These are phyloP conservation scores for Sitophilus oryzae DNA, from an alignment of 1,140 invertebrate species.

Conservation along the genomic window DNA sequence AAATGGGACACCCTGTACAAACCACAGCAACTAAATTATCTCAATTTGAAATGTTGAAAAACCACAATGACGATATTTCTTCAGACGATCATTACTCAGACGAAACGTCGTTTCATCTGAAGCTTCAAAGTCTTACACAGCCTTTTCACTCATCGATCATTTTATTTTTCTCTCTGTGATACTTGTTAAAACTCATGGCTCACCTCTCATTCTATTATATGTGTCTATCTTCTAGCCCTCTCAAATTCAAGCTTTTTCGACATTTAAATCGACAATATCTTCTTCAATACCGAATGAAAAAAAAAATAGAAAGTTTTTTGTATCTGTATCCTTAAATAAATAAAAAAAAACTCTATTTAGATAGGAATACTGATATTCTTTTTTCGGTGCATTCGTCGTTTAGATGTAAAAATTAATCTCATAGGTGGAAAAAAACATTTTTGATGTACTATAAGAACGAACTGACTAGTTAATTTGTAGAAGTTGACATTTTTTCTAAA, in stretches of 20 bases:
- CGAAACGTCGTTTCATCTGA: too few relatives aligned
- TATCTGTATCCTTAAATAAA: neutral
- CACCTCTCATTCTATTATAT: neutral
- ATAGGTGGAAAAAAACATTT: slow-evolving; percentile 5
- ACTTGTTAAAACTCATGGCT: neutral
- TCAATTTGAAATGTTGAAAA: too few relatives aligned
- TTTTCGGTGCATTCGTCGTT: slow-evolving; percentile 10
- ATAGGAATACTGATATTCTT: slow-evolving; percentile 3
- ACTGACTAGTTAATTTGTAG: slow-evolving; percentile 20
- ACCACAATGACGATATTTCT: too few relatives aligned
- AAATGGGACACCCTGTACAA: too few relatives aligned
- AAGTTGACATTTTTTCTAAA: neutral
- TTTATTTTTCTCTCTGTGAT: neutral
- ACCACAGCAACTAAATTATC: too few relatives aligned
- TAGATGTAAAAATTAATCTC: slow-evolving; percentile 12
- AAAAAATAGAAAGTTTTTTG: neutral
- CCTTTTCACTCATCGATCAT: neutral
- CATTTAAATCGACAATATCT: neutral
- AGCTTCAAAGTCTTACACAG: neutral
- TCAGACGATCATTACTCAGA: too few relatives aligned
- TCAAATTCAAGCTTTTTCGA: neutral
- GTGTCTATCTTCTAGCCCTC: neutral
- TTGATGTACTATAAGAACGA: slow-evolving; percentile 19
- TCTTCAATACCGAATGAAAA: neutral
- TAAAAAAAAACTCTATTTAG: neutral